These are phyloP conservation scores for Drosophila helvetica DNA, from an alignment of 2,888 invertebrate species.

Conservation along the genomic window DNA sequence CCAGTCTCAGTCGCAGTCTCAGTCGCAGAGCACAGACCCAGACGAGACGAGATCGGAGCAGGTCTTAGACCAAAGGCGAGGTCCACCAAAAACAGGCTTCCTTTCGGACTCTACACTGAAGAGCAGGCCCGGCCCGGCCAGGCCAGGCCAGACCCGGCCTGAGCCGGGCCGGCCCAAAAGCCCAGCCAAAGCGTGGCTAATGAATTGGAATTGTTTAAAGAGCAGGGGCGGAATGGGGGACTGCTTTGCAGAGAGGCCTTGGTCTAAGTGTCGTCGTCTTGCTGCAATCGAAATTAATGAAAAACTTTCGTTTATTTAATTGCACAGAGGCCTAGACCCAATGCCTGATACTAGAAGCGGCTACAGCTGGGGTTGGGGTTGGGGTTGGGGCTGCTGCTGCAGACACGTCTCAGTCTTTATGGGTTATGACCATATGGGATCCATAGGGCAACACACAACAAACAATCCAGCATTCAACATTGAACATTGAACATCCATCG, in stretches of 20 bases:
- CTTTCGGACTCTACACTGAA: conserved; percentile 44
- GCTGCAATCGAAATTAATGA: conserved; percentile 76
- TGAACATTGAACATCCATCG: conserved; percentile 47
- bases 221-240: conserved; percentile 31
- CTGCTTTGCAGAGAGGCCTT: conserved; percentile 17
- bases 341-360: background rate
- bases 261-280: conserved; percentile 58
- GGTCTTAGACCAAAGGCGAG: conserved; percentile 21
- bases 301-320: conserved; percentile 78
- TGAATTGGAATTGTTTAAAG: conserved; percentile 75
- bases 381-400: background rate
- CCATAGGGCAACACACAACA: conserved; percentile 62
- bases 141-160: too few relatives aligned
- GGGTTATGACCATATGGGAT: conserved; percentile 76
- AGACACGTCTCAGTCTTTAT: conserved; percentile 57
- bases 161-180: conserved; percentile 63
- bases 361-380: conserved; percentile 44
- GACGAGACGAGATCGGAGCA: conserved; percentile 21
- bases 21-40: conserved; percentile 5
- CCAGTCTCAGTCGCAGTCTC: background rate
- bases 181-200: conserved; percentile 68
- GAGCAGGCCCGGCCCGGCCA: background rate
- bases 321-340: conserved; percentile 63
- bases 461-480: conserved; percentile 25
- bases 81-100: conserved; percentile 12